These are phyloP conservation scores for Umimayanthus chanpuru DNA, from an alignment of 92 coral and sea anemone genomes.

Conservation along the genomic window DNA sequence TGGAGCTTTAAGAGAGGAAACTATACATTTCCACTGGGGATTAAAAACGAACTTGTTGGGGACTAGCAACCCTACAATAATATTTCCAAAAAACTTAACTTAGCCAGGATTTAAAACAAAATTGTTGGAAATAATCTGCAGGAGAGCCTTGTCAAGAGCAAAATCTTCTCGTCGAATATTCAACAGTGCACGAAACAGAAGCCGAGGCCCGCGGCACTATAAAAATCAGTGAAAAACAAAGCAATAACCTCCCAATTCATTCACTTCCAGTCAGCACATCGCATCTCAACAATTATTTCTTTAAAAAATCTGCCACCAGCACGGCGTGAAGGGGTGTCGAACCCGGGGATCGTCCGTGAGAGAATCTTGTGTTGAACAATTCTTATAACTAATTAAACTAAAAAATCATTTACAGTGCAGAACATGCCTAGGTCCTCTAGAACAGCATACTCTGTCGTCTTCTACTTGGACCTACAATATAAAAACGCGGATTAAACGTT, in stretches of 20 bases:
- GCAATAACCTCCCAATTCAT: background rate
- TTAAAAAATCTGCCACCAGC: slow-evolving; percentile 14
- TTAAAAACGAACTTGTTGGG: too few relatives aligned
- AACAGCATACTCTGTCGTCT: slow-evolving; percentile 43
- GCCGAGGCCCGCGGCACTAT: background rate
- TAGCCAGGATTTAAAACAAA: too few relatives aligned
- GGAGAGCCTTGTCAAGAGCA: background rate
- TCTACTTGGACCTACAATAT: slow-evolving; percentile 23
- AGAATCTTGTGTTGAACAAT: background rate
- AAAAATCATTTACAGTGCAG: slow-evolving; percentile 9
- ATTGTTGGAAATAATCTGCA: background rate
- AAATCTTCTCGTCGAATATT: background rate
- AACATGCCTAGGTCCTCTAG: background rate
- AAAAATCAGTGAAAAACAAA: slow-evolving; percentile 16
- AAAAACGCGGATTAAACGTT: background rate
- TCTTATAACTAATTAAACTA: background rate
- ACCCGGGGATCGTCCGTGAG: slow-evolving; percentile 15
- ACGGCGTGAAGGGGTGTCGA: slow-evolving; percentile 23
- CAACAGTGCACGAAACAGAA: background rate
- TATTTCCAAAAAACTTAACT: too few relatives aligned
- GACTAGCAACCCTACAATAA: too few relatives aligned
- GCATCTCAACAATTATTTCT: background rate
- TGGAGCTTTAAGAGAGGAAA: background rate
- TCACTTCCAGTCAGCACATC: background rate
- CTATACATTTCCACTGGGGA: background rate